These are phyloP conservation scores for Pandion haliaetus DNA, from an alignment of 2,113 vertebrate genomes.

Conservation along the genomic window DNA sequence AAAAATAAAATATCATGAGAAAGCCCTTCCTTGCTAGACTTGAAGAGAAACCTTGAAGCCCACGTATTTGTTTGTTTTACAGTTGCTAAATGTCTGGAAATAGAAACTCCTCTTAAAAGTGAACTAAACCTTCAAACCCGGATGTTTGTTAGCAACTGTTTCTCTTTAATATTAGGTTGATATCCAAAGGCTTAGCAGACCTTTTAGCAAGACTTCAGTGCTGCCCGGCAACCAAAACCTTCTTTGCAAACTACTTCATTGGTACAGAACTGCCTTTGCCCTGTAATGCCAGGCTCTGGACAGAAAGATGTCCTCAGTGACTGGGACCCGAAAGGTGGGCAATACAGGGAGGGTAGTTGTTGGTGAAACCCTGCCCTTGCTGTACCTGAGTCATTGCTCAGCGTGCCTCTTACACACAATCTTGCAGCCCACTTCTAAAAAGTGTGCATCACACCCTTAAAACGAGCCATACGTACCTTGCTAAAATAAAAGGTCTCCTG, in stretches of 20 bases:
- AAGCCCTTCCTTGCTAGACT: not conserved
- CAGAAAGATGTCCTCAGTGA: not conserved
- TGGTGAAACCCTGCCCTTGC: not conserved
- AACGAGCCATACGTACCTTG: rapidly evolving
- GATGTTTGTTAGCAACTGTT: not conserved
- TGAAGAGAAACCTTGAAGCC: not conserved
- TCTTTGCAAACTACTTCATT: not conserved
- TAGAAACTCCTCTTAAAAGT: not conserved
- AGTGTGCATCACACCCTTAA: rapidly evolving
- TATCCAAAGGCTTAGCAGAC: not conserved
- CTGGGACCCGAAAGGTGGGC: not conserved
- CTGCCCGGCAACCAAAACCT: not conserved
- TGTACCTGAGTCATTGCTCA: not conserved
- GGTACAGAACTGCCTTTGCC: not conserved
- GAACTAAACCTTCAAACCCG: not conserved
- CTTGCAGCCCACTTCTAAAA: not conserved
- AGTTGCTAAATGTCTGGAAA: not conserved
- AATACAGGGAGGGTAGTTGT: not conserved
- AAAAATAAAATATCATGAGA: not conserved
- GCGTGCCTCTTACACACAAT: no score
- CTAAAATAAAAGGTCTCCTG: not conserved
- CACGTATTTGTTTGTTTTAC: not conserved
- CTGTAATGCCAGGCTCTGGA: not conserved
- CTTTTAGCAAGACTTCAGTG: not conserved
- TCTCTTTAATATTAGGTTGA: not conserved